A percentile compares a stretch with the other conserved stretches of the same genome.
Conservation (phyloP, 2,888 invertebrate genomes). For the Drosophila pseudotakahashii region DNA sequence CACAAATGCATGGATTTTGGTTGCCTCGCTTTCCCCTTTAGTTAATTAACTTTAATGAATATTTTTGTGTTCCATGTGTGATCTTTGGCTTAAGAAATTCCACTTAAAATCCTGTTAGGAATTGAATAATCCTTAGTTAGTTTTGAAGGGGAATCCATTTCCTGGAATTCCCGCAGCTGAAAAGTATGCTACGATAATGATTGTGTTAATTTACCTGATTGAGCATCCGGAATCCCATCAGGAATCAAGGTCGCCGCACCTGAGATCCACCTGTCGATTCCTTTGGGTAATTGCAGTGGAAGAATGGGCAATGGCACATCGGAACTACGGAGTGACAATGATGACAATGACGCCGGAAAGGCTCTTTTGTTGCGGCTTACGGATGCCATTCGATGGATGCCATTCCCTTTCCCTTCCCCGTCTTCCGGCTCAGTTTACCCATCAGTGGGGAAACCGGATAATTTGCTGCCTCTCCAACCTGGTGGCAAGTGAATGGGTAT, state of each 20-base stretch:
- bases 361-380: conserved; percentile 45
- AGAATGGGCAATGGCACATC: neutral
- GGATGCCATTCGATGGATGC: conserved; percentile 4
- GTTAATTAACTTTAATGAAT: neutral
- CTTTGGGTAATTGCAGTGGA: conserved; percentile 38
- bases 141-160: neutral
- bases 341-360: conserved; percentile 11
- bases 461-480: conserved; percentile 43
- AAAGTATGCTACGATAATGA: conserved; percentile 1
- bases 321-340: conserved; percentile 12
- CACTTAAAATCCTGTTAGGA: neutral
- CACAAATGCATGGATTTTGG: neutral
- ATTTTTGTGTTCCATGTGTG: too few relatives aligned
- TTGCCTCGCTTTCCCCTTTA: too few relatives aligned
- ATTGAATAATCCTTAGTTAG: neutral
- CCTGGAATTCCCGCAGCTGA: conserved; percentile 3
- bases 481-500: conserved; percentile 3
- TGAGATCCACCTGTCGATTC: conserved; percentile 28
- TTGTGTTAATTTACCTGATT: conserved; percentile 1
- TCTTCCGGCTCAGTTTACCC: conserved; percentile 9
- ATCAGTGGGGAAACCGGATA: conserved; percentile 56
- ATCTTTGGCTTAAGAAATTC: neutral
- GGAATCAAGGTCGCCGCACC: conserved; percentile 20
- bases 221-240: neutral
- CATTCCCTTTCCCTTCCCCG: neutral